Evolutionary conservation across 92 coral and sea anemone genomes (phyloP), one percentile per base, ranked within the genome.

Genomic region (Epizoanthus stellaris): DNA sequence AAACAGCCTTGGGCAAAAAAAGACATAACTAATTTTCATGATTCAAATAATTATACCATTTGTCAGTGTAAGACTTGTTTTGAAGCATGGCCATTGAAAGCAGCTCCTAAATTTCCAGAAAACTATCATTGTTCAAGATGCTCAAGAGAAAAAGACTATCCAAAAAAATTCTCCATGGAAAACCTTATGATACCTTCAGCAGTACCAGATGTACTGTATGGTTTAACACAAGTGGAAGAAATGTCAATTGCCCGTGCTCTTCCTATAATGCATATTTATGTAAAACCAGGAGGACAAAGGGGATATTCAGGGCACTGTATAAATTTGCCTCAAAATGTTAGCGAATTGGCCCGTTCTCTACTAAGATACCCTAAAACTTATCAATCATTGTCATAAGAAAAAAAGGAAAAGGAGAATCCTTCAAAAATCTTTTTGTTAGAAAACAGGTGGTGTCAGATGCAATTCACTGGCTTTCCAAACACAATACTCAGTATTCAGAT

Each of bases 31-130:
- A 69, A 49, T 57, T 85, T 85, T 61, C 88, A 85, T 63, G 34
- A 61, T 25, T 73, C 82, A 6, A 61, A 73, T 49, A 67, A 73
- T 58, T 85, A 73, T 40, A 54, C 25, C 56, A 60, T 85, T 54
- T 34, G 17, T 62, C 88, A 85, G 45, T 59, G 88, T 59, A 59
- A 57, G 19, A 73, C 52, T 45, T 85, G 88, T 85, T 56, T 36
- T 85, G 74, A 85, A 71, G 88, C 83, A 62, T 85, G 88, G 88
- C 88, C 83, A 45, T 20, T 85, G n/a, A 85, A 76, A 75, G 23
- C 38, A 25, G 68, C 67, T 59, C 88, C 88, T 58, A 85, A 75
- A 65, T 62, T 40, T 21, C 62, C 58, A 42, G 40, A 56, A 67
- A 67, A 67, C 40, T 85, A 75, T 64, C 45, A 53, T n/a, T 85